A percentile compares a stretch with the other conserved stretches of the same genome.
Conservation (phyloP, 2,113 vertebrate species). For the Cynoglossus semilaevis region DNA sequence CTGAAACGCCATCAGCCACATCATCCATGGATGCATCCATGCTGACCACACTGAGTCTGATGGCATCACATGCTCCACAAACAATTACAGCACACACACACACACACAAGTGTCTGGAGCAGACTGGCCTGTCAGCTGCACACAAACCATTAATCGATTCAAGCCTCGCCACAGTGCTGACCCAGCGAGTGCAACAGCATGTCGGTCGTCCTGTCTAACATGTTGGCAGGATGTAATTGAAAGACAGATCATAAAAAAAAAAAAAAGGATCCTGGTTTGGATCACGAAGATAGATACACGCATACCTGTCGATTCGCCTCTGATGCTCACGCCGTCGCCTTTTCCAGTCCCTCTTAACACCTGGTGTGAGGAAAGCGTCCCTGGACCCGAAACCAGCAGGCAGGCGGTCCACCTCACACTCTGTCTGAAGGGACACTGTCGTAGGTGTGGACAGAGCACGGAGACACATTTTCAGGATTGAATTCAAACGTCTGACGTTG, state of each 20-base stretch:
- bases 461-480: no score
- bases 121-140: slow-evolving; percentile 25
- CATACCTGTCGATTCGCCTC: slow-evolving; percentile 54
- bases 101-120: slow-evolving; percentile 16
- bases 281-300: background rate
- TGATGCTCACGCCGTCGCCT: slow-evolving; percentile 58
- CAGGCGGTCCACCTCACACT: slow-evolving; percentile 63
- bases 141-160: slow-evolving; percentile 41
- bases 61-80: background rate
- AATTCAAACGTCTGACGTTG: no score
- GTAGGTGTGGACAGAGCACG: no score
- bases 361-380: slow-evolving; percentile 70
- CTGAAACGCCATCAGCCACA: slow-evolving; percentile 54
- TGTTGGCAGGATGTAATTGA: background rate
- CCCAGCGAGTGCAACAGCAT: slow-evolving; percentile 30
- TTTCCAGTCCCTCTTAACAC: slow-evolving; percentile 61
- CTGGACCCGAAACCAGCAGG: slow-evolving; percentile 69
- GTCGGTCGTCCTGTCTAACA: slow-evolving; percentile 1
- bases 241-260: background rate
- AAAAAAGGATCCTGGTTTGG: background rate
- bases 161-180: slow-evolving; percentile 41
- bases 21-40: slow-evolving; percentile 11
- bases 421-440: slow-evolving; percentile 69
- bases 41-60: slow-evolving; percentile 16
- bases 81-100: background rate